Evolutionary conservation across 1,140 invertebrate genomes (phyloP).

Genomic region (Telenomus remus): DNA sequence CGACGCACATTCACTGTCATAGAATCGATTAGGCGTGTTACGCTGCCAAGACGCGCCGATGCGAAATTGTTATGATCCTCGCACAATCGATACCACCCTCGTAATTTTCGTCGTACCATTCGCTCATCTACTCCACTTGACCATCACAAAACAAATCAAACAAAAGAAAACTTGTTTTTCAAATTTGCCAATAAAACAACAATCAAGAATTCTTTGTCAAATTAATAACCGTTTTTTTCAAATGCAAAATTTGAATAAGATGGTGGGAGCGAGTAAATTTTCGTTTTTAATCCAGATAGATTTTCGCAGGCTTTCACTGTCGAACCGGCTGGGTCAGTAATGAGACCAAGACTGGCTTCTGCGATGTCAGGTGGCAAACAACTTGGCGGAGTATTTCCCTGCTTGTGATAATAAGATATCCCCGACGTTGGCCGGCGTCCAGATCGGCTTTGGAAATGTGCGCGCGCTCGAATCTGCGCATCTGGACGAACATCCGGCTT

Average conservation of each 20-base stretch:
- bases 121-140: neutral
- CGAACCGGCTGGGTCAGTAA: slow-evolving; percentile 17
- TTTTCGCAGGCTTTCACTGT: slow-evolving; percentile 25
- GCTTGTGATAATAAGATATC: slow-evolving; percentile 4
- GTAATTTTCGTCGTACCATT: neutral
- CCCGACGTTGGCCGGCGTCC: slow-evolving; percentile 21
- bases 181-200: too few species aligned
- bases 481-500: slow-evolving; percentile 32
- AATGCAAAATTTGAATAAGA: too few species aligned
- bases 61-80: slow-evolving; percentile 1
- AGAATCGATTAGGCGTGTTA: slow-evolving; percentile 19
- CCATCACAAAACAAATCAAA: neutral
- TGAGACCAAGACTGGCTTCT: slow-evolving; percentile 27
- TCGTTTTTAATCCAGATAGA: neutral
- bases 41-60: neutral
- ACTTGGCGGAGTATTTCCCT: slow-evolving; percentile 6
- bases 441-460: slow-evolving; percentile 17
- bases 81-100: slow-evolving; percentile 14
- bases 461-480: slow-evolving; percentile 41
- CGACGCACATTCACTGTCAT: slow-evolving; percentile 34
- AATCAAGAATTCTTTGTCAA: too few species aligned
- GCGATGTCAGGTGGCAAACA: slow-evolving; percentile 12
- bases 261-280: too few species aligned
- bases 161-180: neutral
- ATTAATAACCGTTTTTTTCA: too few species aligned